Conservation (phyloP, 2,888 invertebrate genomes). For the Apocheima hispidaria region DNA sequence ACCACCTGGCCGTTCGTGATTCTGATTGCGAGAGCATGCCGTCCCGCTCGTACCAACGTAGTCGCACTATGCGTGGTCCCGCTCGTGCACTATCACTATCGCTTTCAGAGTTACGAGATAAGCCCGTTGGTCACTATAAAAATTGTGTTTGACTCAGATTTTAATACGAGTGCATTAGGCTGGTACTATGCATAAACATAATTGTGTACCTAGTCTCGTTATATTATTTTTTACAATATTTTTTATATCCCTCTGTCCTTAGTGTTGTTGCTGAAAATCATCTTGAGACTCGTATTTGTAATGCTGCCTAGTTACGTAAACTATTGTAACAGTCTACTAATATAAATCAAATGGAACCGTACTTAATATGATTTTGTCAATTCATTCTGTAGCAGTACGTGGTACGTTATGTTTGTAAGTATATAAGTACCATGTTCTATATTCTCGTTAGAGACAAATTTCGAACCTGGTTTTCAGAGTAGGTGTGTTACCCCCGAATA, state of each 20-base stretch:
- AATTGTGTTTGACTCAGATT: not conserved
- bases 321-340: not conserved
- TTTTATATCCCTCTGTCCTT: not conserved
- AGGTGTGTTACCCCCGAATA: too few species aligned
- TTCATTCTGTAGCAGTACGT: slow-evolving; percentile 1
- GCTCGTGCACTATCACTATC: too few species aligned
- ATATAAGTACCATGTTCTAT: not conserved
- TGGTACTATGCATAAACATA: not conserved
- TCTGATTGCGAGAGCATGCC: too few species aligned
- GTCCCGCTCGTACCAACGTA: too few species aligned
- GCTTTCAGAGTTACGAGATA: too few species aligned
- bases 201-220: too few species aligned
- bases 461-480: too few species aligned
- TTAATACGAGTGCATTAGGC: not conserved
- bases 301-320: not conserved
- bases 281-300: not conserved
- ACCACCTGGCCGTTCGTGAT: too few species aligned
- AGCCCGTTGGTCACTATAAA: too few species aligned
- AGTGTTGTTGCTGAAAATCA: not conserved
- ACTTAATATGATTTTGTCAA: slow-evolving; percentile 22
- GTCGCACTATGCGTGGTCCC: too few species aligned
- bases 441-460: too few species aligned
- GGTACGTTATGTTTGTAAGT: slow-evolving; percentile 1
- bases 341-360: not conserved
- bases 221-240: not conserved